Percentiles rank a stretch among this genome's conserved stretches.
These are phyloP conservation scores for Oasisia sp. DNA, from an alignment of 2,888 invertebrate genomes.

Conservation along the genomic window DNA sequence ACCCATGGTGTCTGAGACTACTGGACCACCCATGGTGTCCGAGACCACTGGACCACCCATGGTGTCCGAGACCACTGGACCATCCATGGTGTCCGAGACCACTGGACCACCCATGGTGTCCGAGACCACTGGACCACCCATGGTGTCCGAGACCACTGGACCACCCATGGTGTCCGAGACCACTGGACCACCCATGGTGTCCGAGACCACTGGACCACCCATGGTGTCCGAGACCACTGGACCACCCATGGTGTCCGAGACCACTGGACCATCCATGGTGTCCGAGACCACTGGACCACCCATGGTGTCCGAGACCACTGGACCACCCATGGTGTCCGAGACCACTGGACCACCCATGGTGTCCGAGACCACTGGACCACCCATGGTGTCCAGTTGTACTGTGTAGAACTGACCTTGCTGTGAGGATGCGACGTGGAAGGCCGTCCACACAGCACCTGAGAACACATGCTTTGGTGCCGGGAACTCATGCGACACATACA, in stretches of 20 bases:
- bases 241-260: background rate
- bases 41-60: background rate
- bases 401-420: constrained; percentile 30
- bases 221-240: background rate
- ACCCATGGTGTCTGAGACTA: background rate
- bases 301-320: background rate
- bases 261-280: background rate
- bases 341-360: background rate
- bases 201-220: background rate
- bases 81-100: background rate
- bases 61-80: background rate
- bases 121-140: background rate
- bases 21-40: background rate
- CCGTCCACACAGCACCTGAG: constrained; percentile 57
- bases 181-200: background rate
- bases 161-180: background rate
- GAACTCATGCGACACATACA: constrained; percentile 56
- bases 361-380: background rate
- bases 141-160: background rate
- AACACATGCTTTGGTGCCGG: constrained; percentile 56
- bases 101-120: background rate
- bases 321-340: background rate
- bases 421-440: constrained; percentile 46
- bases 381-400: background rate
- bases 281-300: background rate